Base-by-base conservation (phyloP, 2,797 vertebrate genomes). In the Uromys caudimaculatus region DNA sequence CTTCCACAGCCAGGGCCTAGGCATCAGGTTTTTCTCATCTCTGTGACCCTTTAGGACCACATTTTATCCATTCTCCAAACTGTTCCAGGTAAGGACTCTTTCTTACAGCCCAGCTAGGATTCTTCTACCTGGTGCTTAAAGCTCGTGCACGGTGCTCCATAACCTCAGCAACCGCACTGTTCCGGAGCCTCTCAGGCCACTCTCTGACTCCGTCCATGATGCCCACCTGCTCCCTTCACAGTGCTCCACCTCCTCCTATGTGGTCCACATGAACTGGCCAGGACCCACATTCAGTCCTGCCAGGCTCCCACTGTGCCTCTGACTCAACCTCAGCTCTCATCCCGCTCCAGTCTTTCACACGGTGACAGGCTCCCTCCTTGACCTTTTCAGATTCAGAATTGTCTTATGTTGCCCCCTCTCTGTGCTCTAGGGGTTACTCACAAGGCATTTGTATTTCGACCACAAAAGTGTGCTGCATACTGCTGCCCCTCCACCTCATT, bases 71-170 rank as follows among this genome's bases (percentile, higher is more conserved):
- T 8, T 52, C 44, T 85, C 71, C 73, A 62, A 24, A 16, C 62
- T 69, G 38, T 35, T 21, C n/a, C 13, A 52, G 6, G 16, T 9
- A 35, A n/a, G 44, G 12, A 29, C 38, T 41, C 21, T 35, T 56
- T 32, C 44, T 78, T 47, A 32, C 0, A 19, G 27, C 27, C 23
- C 58, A 64, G 41, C 17, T 16, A 17, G 64, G 44, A 52, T 44
- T n/a, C 67, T 54, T 44, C 47, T 17, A 47, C 23, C 47, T 17
- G 12, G 3, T 11, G 29, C 47, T 54, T 7, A 21, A 62, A 47
- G 56, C 0, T 12, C n/a, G 0, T 8, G 17, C 9, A 1, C 2
- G 1, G 38, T 32, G 12, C 41, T 50, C 1, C 14, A 9, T 58
- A 64, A 41, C 8, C 27, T 52, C 56, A n/a, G 16, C 1, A 10